A percentile compares a stretch with the other conserved stretches of the same genome.
These are phyloP conservation scores for Brenthis ino DNA, from an alignment of 2,888 invertebrate genomes.

Conservation along the genomic window DNA sequence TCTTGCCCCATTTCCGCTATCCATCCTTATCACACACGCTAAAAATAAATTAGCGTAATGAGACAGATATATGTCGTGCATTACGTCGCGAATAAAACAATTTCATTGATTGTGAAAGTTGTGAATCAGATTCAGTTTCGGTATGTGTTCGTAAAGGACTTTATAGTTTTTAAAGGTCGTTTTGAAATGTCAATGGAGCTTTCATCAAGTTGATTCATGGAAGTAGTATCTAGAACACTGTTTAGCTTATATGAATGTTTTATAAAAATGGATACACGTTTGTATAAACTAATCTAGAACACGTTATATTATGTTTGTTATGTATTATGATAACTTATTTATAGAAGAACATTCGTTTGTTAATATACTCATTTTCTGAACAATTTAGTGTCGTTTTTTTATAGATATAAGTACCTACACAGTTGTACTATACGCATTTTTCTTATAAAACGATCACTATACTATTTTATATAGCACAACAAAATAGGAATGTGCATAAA, in stretches of 20 bases:
- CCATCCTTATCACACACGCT: slow-evolving; percentile 55
- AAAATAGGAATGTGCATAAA: not conserved
- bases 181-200: slow-evolving; percentile 23
- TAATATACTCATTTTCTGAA: not conserved
- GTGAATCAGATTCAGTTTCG: slow-evolving; percentile 47
- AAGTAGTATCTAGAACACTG: slow-evolving; percentile 12
- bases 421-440: too few relatives aligned
- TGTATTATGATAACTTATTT: not conserved
- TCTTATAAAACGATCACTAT: too few relatives aligned
- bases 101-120: slow-evolving; percentile 57
- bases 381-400: too few relatives aligned
- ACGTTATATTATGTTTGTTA: not conserved
- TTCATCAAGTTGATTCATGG: slow-evolving; percentile 5
- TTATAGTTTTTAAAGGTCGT: slow-evolving; percentile 38
- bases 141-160: slow-evolving; percentile 38
- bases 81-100: slow-evolving; percentile 53
- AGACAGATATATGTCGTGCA: slow-evolving; percentile 47
- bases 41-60: slow-evolving; percentile 41
- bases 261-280: not conserved
- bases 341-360: not conserved
- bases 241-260: too few relatives aligned
- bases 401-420: too few relatives aligned
- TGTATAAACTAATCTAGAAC: not conserved
- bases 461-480: too few relatives aligned
- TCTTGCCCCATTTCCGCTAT: slow-evolving; percentile 68